Conservation (phyloP, 2,888 invertebrate species). For the Eulithis testata region DNA sequence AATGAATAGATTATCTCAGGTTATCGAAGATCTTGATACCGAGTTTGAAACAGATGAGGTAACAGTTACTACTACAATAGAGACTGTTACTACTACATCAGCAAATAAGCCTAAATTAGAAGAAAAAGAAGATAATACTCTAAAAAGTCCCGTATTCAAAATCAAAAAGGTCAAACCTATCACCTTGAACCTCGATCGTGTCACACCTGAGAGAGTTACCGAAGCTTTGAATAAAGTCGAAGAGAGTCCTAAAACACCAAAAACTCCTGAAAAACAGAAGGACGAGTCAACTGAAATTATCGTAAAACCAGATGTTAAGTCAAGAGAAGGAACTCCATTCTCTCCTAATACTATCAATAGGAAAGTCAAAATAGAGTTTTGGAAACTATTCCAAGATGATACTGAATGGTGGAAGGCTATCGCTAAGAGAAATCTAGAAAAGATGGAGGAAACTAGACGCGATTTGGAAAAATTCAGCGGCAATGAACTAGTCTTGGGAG, state of each 20-base stretch:
- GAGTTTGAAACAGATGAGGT: constrained; percentile 56
- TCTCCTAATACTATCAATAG: constrained; percentile 53
- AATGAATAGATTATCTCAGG: constrained; percentile 76
- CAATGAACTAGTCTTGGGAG: constrained; percentile 72
- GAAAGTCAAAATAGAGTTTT: constrained; percentile 66
- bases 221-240: constrained; percentile 12
- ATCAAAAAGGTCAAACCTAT: constrained; percentile 72
- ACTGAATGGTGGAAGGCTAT: constrained; percentile 80
- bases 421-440: constrained; percentile 75
- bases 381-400: constrained; percentile 78
- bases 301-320: constrained; percentile 56
- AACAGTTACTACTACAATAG: constrained; percentile 49
- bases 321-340: constrained; percentile 36
- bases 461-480: constrained; percentile 78
- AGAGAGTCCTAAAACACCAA: constrained; percentile 36
- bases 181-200: constrained; percentile 47
- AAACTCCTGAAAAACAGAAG: constrained; percentile 62
- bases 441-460: constrained; percentile 76
- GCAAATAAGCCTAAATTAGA: constrained; percentile 47
- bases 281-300: constrained; percentile 57
- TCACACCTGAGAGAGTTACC: constrained; percentile 40
- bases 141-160: constrained; percentile 72
- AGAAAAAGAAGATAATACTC: constrained; percentile 50
- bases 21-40: constrained; percentile 72
- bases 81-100: constrained; percentile 48